Evolutionary conservation across 2,888 invertebrate genomes (phyloP).

Genomic region (Ennomos erosarius): DNA sequence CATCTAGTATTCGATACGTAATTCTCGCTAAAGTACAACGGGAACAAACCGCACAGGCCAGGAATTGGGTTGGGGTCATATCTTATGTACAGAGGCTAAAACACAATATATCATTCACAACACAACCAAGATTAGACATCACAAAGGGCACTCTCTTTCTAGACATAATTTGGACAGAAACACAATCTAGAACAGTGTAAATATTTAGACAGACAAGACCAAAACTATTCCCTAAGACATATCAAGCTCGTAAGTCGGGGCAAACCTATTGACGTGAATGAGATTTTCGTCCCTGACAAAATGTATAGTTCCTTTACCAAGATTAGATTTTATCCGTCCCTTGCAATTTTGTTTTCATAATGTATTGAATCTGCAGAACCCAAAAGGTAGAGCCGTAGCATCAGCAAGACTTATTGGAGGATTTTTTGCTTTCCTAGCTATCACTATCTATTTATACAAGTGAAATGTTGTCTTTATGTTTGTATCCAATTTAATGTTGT

Average conservation of each 20-base stretch:
- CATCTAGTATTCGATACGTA: conserved; percentile 76
- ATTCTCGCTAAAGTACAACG: conserved; percentile 74
- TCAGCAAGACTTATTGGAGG: conserved; percentile 14
- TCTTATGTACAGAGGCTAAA: conserved; percentile 76
- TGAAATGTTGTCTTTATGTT: no score
- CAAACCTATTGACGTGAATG: conserved; percentile 51
- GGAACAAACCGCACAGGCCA: conserved; percentile 67
- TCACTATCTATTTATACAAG: conserved; percentile 2
- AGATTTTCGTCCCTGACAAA: conserved; percentile 51
- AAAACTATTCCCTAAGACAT: conserved; percentile 18
- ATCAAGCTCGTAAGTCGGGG: conserved; percentile 43
- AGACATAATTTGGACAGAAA: conserved; percentile 8
- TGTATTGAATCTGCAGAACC: conserved; percentile 44
- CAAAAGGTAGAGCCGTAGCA: conserved; percentile 29
- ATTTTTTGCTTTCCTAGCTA: conserved; percentile 18
- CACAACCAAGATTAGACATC: conserved; percentile 14
- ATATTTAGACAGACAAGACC: conserved; percentile 18
- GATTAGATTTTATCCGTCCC: conserved; percentile 50
- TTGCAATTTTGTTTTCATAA: conserved; percentile 46
- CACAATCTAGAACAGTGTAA: conserved; percentile 10
- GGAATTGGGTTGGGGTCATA: conserved; percentile 77
- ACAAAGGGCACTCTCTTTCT: conserved; percentile 26
- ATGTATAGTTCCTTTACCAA: conserved; percentile 47
- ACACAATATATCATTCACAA: conserved; percentile 43
- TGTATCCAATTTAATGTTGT: no score